Percentiles rank a stretch among this genome's conserved stretches.
phyloP scores from a whole-genome alignment of 2,797 vertebrate species.

The Catharus ustulatus region DNA sequence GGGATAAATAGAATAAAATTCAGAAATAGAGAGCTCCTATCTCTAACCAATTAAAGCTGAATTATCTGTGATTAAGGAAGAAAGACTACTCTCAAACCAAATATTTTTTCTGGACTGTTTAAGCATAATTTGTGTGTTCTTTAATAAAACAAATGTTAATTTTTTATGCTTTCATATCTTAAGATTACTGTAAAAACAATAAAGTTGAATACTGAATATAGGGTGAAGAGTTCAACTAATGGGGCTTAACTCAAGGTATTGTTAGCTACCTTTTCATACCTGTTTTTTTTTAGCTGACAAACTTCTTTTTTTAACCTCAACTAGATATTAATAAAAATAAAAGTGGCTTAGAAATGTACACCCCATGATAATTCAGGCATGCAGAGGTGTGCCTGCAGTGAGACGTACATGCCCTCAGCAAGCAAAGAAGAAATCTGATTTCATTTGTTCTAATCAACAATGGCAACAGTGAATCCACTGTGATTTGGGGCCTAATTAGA shows the following conservation, averaged over 20 bases:
- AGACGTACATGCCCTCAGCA: background rate
- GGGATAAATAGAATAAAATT: background rate
- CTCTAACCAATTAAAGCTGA: background rate
- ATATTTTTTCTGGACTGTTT: background rate
- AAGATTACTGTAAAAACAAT: background rate
- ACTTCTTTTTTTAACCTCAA: background rate
- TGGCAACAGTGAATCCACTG: background rate
- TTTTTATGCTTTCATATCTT: background rate
- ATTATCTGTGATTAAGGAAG: background rate
- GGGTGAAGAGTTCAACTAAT: background rate
- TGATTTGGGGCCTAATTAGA: background rate
- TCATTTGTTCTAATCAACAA: background rate
- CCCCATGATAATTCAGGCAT: rapidly evolving
- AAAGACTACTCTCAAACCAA: background rate
- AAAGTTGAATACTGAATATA: background rate
- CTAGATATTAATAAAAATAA: background rate
- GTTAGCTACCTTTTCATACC: background rate
- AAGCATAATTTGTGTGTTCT: background rate
- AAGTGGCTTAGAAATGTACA: background rate
- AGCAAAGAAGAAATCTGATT: background rate
- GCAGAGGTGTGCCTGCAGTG: background rate
- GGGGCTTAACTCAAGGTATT: background rate
- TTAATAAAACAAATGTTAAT: background rate
- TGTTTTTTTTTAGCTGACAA: background rate
- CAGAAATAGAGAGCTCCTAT: background rate